Conservation (phyloP, 1,140 invertebrate species). For the Drosophila elegans region DNA sequence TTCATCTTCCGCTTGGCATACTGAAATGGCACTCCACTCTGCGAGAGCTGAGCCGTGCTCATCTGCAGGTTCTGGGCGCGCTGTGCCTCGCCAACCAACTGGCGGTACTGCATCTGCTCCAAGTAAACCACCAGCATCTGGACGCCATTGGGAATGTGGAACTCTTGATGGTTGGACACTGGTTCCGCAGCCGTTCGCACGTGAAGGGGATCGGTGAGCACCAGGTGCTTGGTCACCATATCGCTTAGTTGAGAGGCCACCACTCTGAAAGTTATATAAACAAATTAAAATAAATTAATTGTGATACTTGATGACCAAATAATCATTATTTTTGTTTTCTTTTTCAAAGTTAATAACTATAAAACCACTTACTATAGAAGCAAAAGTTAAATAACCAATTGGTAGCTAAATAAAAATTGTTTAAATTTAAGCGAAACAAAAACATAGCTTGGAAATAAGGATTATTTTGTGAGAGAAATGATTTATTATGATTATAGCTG, state of each 20-base stretch:
- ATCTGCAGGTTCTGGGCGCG: slow-evolving; percentile 74
- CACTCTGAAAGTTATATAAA: slow-evolving; percentile 86
- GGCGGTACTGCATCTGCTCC: slow-evolving; percentile 87
- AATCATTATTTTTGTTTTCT: too few species aligned
- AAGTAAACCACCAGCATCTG: slow-evolving; percentile 92
- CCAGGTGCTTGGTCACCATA: slow-evolving; percentile 90
- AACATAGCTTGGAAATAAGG: too few species aligned
- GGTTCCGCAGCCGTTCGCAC: slow-evolving; percentile 91
- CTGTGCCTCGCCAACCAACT: slow-evolving; percentile 82
- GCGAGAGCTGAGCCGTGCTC: slow-evolving; percentile 59
- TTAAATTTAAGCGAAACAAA: too few species aligned
- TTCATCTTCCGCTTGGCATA: slow-evolving; percentile 87
- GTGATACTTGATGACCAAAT: too few species aligned
- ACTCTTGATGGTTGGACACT: slow-evolving; percentile 86
- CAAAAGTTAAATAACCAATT: too few species aligned
- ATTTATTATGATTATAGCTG: too few species aligned
- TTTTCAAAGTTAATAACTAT: too few species aligned
- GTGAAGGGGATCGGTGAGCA: slow-evolving; percentile 92
- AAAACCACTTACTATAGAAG: too few species aligned
- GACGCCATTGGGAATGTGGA: slow-evolving; percentile 90
- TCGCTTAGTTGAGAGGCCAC: slow-evolving; percentile 91
- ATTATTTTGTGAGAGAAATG: too few species aligned
- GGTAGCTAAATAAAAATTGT: too few species aligned
- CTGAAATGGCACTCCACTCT: slow-evolving; percentile 64
- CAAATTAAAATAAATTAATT: background rate